phyloP scores from a whole-genome alignment of 1,140 invertebrate genomes.

The Reticulitermes speratus region DNA sequence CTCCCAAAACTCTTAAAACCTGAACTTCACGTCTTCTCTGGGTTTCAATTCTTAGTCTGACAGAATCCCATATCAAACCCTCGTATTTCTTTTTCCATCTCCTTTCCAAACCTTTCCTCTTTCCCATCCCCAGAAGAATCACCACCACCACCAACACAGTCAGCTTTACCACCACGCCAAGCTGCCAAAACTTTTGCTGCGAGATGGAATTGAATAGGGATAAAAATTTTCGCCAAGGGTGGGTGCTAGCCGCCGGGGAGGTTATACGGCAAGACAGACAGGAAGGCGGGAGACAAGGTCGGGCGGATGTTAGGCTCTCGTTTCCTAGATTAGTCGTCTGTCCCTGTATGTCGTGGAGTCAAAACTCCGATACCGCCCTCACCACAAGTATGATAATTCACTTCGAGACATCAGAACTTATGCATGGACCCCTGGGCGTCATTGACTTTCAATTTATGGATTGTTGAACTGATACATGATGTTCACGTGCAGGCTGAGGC shows the following conservation, averaged over 20 bases:
- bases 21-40: background rate
- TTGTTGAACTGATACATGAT: too few species aligned
- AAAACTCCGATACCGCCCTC: background rate
- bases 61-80: background rate
- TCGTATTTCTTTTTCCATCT: background rate
- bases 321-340: background rate
- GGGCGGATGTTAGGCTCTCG: background rate
- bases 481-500: too few species aligned
- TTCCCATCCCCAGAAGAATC: background rate
- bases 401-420: background rate
- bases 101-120: background rate
- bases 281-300: background rate
- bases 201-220: conserved; percentile 31
- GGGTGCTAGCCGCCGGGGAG: background rate
- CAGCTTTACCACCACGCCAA: conserved; percentile 22
- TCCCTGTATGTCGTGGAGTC: background rate
- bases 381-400: background rate
- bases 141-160: background rate
- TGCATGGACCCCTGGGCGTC: background rate
- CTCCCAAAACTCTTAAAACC: conserved; percentile 23
- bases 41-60: conserved; percentile 26
- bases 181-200: conserved; percentile 27
- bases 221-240: conserved; percentile 30
- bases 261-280: background rate
- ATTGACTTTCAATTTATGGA: too few species aligned